A percentile compares a stretch with the other conserved stretches of the same genome.
Evolutionary conservation across 2,888 invertebrate species (phyloP).

Genomic region (Neria commutata): DNA sequence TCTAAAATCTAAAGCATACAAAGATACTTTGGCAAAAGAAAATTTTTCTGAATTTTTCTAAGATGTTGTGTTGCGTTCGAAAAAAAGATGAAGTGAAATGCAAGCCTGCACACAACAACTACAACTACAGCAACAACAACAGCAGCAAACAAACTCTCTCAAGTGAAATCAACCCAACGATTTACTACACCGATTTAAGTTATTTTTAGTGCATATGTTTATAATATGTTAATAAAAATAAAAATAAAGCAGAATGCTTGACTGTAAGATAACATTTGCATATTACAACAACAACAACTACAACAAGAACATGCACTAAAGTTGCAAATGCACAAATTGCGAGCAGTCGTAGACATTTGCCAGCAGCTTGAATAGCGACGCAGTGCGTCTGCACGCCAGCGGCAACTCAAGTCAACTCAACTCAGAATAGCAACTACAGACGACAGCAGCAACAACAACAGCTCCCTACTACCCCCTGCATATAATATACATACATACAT

Average conservation of each 20-base stretch:
- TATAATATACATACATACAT: neutral
- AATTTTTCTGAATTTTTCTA: no score
- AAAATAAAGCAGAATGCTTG: neutral
- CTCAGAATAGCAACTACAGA: neutral
- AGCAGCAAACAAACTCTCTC: neutral
- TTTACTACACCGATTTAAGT: slow-evolving; percentile 1
- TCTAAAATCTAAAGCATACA: no score
- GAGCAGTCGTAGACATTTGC: neutral
- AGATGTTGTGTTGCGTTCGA: no score
- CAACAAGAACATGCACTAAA: neutral
- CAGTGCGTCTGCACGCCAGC: no score
- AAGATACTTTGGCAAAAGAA: no score
- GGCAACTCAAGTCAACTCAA: neutral
- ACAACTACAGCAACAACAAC: neutral
- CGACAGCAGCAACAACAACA: slow-evolving; percentile 1
- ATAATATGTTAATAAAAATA: no score
- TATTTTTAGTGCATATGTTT: no score
- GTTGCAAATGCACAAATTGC: neutral
- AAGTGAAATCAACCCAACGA: slow-evolving; percentile 10
- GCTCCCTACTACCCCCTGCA: no score
- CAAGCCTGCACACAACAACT: no score
- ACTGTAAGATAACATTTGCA: neutral
- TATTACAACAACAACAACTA: neutral
- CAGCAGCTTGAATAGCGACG: neutral
- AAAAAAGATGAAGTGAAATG: no score